These are phyloP conservation scores for Aphidius ervi DNA, from an alignment of 1,140 invertebrate species.

Conservation along the genomic window DNA sequence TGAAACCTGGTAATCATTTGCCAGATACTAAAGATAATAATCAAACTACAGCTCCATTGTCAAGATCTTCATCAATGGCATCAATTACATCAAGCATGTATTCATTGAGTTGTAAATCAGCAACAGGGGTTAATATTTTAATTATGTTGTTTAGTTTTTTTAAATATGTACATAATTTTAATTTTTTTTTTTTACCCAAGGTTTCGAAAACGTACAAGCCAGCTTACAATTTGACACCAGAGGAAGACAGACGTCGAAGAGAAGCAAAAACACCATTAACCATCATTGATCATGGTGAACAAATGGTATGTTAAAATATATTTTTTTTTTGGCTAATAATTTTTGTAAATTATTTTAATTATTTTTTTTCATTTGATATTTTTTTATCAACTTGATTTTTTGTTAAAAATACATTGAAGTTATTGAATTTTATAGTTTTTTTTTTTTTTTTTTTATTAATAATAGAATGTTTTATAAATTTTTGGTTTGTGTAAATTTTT, in stretches of 20 bases:
- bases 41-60: no score
- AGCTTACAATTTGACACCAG: background rate
- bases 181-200: background rate
- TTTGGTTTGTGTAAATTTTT: no score
- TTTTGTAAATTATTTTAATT: background rate
- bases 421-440: no score
- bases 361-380: no score
- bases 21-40: slow-evolving; percentile 31
- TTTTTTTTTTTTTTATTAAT: no score
- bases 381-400: no score
- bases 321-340: background rate
- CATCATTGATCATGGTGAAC: background rate
- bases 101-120: background rate
- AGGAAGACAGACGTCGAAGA: background rate
- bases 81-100: background rate
- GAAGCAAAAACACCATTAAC: background rate
- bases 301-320: background rate
- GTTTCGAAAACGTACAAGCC: background rate
- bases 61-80: background rate
- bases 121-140: background rate
- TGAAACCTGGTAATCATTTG: slow-evolving; percentile 50
- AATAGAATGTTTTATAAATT: no score
- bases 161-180: background rate
- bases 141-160: background rate
- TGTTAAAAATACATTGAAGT: no score